phyloP scores from a whole-genome alignment of 2,888 invertebrate species.

The Meganola albula region DNA sequence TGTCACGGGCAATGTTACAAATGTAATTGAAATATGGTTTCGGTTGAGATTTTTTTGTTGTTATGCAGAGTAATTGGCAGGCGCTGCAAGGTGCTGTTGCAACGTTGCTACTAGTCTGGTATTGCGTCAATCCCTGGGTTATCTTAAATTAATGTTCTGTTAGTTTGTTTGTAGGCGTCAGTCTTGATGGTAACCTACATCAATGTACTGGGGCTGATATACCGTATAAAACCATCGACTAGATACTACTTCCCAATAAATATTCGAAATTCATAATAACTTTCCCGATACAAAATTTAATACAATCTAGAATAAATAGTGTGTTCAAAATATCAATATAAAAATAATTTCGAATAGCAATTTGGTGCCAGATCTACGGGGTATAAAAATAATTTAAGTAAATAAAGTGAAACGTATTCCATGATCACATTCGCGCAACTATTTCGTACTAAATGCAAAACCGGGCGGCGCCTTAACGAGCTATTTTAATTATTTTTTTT shows the following conservation, averaged over 20 bases:
- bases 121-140: conserved; percentile 61
- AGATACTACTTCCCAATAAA: conserved; percentile 68
- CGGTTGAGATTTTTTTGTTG: no score
- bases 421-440: conserved; percentile 61
- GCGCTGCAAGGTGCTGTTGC: conserved; percentile 8
- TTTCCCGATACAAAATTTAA: conserved; percentile 34
- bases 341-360: conserved; percentile 50
- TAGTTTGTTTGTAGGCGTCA: conserved; percentile 43
- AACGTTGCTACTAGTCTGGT: conserved; percentile 38
- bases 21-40: no score
- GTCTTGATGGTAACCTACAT: conserved; percentile 48
- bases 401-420: conserved; percentile 51
- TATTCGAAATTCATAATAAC: conserved; percentile 42
- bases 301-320: conserved; percentile 64
- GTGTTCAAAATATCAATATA: conserved; percentile 45
- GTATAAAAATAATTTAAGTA: conserved; percentile 55
- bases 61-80: conserved; percentile 24
- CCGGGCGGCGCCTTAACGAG: conserved; percentile 40
- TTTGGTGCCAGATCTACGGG: conserved; percentile 59
- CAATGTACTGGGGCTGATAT: conserved; percentile 32
- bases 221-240: conserved; percentile 56
- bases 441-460: conserved; percentile 52
- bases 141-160: conserved; percentile 43
- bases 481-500: conserved; percentile 43
- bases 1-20: no score